phyloP scores from a whole-genome alignment of 2,888 invertebrate species.

The Epistrophe eligans region DNA sequence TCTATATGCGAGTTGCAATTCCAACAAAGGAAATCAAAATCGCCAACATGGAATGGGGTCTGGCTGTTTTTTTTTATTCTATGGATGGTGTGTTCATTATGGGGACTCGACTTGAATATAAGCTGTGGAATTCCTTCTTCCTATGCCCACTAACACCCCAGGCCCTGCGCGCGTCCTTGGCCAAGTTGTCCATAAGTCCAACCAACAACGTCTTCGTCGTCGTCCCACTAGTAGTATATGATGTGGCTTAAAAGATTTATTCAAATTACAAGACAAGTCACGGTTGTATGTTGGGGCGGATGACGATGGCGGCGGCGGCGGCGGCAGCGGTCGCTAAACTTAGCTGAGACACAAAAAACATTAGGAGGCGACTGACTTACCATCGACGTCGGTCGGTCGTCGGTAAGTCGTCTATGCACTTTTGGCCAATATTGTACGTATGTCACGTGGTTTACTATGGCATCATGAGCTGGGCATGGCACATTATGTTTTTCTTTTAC shows the following conservation, averaged over 20 bases:
- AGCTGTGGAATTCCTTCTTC: conserved; percentile 64
- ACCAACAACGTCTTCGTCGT: conserved; percentile 3
- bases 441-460: conserved; percentile 70
- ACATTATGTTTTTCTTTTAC: conserved; percentile 62
- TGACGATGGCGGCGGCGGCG: not conserved
- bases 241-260: conserved; percentile 73
- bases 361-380: conserved; percentile 12
- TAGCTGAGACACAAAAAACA: conserved; percentile 9
- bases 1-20: conserved; percentile 8
- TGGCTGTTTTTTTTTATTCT: conserved; percentile 20
- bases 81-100: conserved; percentile 67
- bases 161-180: conserved; percentile 65
- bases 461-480: conserved; percentile 59
- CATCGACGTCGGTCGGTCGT: conserved; percentile 2
- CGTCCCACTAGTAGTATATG: conserved; percentile 61
- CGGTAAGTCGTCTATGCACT: conserved; percentile 39
- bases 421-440: conserved; percentile 72
- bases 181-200: conserved; percentile 36
- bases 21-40: conserved; percentile 75
- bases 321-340: conserved; percentile 14
- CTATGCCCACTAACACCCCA: conserved; percentile 42
- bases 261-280: conserved; percentile 76
- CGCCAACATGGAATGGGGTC: conserved; percentile 72
- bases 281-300: conserved; percentile 68
- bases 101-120: conserved; percentile 56